Conservation (phyloP, 2,888 invertebrate species). For the Bellardia bayeri region DNA sequence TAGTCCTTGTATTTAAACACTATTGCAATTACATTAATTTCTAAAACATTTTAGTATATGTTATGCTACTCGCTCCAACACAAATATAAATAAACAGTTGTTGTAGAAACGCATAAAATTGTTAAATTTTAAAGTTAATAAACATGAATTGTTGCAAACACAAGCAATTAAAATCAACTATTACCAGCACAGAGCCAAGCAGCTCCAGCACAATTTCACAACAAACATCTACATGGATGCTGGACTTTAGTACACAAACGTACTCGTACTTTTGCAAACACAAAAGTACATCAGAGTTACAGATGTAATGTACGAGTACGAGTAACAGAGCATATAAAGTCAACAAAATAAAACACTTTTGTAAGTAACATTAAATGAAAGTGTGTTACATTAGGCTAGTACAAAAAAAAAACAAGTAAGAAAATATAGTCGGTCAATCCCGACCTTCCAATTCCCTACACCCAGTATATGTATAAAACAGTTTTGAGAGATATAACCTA, state of each 20-base stretch:
- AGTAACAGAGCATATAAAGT: slow-evolving; percentile 62
- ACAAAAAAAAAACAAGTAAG: too few species aligned
- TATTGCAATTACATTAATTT: background rate
- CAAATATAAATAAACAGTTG: slow-evolving; percentile 12
- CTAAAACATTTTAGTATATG: background rate
- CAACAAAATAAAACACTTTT: slow-evolving; percentile 57
- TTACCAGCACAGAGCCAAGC: slow-evolving; percentile 1
- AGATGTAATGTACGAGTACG: slow-evolving; percentile 54
- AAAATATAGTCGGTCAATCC: too few species aligned
- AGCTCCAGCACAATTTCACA: background rate
- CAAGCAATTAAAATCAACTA: slow-evolving; percentile 67
- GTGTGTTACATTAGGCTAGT: background rate
- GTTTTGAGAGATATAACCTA: too few species aligned
- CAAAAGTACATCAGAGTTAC: slow-evolving; percentile 18
- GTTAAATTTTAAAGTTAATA: slow-evolving; percentile 47
- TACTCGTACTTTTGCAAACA: background rate
- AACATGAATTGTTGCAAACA: slow-evolving; percentile 60
- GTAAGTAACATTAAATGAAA: slow-evolving; percentile 26
- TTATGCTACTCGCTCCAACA: background rate
- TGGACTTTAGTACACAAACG: background rate
- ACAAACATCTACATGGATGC: slow-evolving; percentile 15
- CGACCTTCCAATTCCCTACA: too few species aligned
- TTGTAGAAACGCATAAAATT: slow-evolving; percentile 10
- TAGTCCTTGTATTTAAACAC: background rate
- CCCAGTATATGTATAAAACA: too few species aligned